phyloP scores from a whole-genome alignment of 2,113 vertebrate genomes.

The Bubalus kerabau region DNA sequence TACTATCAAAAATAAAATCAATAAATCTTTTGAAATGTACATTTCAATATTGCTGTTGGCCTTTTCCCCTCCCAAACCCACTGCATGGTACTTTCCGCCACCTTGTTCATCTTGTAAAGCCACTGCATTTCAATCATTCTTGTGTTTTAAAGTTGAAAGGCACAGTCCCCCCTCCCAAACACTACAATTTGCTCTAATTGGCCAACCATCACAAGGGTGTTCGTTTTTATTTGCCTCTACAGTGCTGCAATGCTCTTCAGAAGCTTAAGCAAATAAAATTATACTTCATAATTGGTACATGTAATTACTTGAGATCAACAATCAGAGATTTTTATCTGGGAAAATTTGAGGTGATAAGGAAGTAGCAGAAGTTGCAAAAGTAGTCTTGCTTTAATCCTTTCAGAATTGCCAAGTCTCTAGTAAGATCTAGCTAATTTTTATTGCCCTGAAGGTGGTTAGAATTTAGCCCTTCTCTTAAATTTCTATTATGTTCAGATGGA shows the following conservation, averaged over 20 bases:
- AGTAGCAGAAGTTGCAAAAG: not conserved
- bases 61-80: not conserved
- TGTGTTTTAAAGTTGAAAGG: not conserved
- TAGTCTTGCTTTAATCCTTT: not conserved
- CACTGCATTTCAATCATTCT: not conserved
- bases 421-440: not conserved
- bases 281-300: not conserved
- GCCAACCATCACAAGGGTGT: not conserved
- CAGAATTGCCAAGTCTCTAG: not conserved
- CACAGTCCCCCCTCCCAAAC: not conserved
- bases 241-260: not conserved
- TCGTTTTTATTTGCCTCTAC: not conserved
- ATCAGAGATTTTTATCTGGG: not conserved
- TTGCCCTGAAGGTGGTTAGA: not conserved
- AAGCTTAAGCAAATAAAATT: conserved; percentile 12
- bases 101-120: too few species aligned
- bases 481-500: not conserved
- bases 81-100: not conserved
- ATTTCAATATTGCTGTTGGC: not conserved
- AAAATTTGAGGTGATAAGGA: not conserved
- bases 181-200: not conserved
- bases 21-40: not conserved
- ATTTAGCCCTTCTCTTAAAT: not conserved
- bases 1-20: not conserved
- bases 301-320: not conserved